Evolutionary conservation across 2,888 invertebrate species (phyloP).

Genomic region (Augiades crinisus): DNA sequence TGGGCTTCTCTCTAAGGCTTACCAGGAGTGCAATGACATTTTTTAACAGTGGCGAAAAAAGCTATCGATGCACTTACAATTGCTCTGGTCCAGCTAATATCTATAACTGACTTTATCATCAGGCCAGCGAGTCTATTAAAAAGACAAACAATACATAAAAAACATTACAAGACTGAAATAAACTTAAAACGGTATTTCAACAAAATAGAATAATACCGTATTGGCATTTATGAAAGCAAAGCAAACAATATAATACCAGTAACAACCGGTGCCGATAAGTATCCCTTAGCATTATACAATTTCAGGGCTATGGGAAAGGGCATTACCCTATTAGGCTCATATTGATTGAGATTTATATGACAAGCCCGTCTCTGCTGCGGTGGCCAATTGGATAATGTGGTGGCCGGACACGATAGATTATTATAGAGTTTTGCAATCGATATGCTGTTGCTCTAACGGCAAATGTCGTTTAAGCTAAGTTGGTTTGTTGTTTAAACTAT

Average conservation of each 20-base stretch:
- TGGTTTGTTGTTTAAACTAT: background rate
- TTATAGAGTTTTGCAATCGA: slow-evolving; percentile 24
- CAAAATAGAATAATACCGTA: no score
- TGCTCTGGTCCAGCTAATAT: no score
- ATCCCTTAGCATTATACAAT: slow-evolving; percentile 23
- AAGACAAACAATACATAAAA: no score
- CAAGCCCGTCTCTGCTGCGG: slow-evolving; percentile 29
- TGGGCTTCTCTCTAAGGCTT: no score
- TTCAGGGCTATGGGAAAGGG: slow-evolving; percentile 33
- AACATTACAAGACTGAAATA: no score
- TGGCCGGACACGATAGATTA: slow-evolving; percentile 25
- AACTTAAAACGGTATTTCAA: no score
- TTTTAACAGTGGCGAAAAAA: no score
- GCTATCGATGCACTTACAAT: no score
- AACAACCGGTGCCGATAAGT: slow-evolving; percentile 11
- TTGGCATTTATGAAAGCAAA: no score
- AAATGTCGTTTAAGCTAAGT: background rate
- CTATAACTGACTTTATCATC: no score
- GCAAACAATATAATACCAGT: slow-evolving; percentile 5
- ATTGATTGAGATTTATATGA: slow-evolving; percentile 44
- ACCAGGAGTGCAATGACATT: no score
- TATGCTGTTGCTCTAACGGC: slow-evolving; percentile 10
- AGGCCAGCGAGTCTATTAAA: no score
- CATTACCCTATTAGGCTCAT: slow-evolving; percentile 33
- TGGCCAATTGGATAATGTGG: slow-evolving; percentile 42